Percentiles rank a stretch among this genome's conserved stretches.
phyloP scores from a whole-genome alignment of 2,888 invertebrate genomes.

The Chloroclysta siterata region DNA sequence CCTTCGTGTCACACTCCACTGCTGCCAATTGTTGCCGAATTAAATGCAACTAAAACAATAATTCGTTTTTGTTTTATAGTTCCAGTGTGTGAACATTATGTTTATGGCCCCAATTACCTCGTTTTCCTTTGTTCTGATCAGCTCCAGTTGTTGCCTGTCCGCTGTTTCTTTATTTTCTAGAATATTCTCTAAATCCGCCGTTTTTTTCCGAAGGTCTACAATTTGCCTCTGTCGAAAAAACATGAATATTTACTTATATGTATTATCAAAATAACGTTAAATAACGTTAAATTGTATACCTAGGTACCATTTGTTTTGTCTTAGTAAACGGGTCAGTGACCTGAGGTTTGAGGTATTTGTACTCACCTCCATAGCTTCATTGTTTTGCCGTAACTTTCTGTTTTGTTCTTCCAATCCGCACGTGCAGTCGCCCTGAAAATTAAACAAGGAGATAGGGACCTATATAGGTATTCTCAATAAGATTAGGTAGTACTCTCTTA shows the following conservation, averaged over 20 bases:
- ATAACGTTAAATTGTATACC: too few species aligned
- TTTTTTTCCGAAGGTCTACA: conserved; percentile 45
- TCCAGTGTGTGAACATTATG: neutral
- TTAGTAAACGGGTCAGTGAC: neutral
- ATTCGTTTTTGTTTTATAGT: neutral
- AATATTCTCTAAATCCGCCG: conserved; percentile 52
- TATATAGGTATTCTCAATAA: too few species aligned
- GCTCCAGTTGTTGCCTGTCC: conserved; percentile 44
- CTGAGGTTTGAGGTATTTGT: conserved; percentile 11
- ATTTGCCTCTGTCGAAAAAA: conserved; percentile 40
- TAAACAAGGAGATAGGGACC: neutral
- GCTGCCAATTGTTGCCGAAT: conserved; percentile 48
- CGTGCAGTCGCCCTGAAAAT: conserved; percentile 61
- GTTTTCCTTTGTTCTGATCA: conserved; percentile 52
- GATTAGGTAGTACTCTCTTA: too few species aligned
- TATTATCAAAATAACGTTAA: too few species aligned
- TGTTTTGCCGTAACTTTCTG: conserved; percentile 52
- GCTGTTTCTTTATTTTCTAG: conserved; percentile 46
- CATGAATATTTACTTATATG: neutral
- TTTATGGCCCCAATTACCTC: conserved; percentile 51
- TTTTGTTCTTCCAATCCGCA: conserved; percentile 67
- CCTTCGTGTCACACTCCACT: conserved; percentile 43
- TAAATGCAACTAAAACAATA: conserved; percentile 49
- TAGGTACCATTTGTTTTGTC: neutral
- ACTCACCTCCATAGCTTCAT: conserved; percentile 54